Percentiles rank a stretch among this genome's conserved stretches.
Conservation (phyloP, 2,888 invertebrate species). For the Lacanobia oleracea region DNA sequence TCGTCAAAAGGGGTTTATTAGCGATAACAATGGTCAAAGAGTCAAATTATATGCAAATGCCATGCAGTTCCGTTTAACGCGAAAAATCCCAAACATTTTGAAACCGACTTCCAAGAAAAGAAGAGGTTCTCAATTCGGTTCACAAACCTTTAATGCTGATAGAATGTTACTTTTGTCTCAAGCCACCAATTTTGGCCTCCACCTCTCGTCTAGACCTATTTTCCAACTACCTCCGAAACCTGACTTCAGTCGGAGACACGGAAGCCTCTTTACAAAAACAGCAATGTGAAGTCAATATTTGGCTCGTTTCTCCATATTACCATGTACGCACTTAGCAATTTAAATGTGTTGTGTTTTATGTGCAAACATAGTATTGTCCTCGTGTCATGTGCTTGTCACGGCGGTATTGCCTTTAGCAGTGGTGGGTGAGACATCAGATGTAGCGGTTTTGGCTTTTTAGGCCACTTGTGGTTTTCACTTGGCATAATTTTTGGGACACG, state of each 20-base stretch:
- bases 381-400: slow-evolving; percentile 63
- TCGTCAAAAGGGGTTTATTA: too few relatives aligned
- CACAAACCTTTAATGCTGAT: too few relatives aligned
- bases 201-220: background rate
- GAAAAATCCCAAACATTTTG: too few relatives aligned
- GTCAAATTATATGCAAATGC: too few relatives aligned
- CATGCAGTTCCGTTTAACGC: too few relatives aligned
- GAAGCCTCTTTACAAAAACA: slow-evolving; percentile 25
- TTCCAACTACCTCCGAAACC: background rate
- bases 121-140: too few relatives aligned
- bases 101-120: too few relatives aligned
- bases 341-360: slow-evolving; percentile 71
- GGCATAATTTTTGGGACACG: slow-evolving; percentile 21
- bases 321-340: slow-evolving; percentile 71
- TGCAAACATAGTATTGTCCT: slow-evolving; percentile 76
- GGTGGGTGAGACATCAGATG: slow-evolving; percentile 16
- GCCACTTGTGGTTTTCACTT: background rate
- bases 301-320: slow-evolving; percentile 38
- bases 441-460: slow-evolving; percentile 26
- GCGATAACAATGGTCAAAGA: too few relatives aligned
- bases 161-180: too few relatives aligned
- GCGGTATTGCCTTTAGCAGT: slow-evolving; percentile 58
- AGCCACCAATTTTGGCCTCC: background rate
- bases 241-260: background rate
- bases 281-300: slow-evolving; percentile 45